Base-by-base conservation (phyloP, 1,140 invertebrate species). In the Magallana gigas region DNA sequence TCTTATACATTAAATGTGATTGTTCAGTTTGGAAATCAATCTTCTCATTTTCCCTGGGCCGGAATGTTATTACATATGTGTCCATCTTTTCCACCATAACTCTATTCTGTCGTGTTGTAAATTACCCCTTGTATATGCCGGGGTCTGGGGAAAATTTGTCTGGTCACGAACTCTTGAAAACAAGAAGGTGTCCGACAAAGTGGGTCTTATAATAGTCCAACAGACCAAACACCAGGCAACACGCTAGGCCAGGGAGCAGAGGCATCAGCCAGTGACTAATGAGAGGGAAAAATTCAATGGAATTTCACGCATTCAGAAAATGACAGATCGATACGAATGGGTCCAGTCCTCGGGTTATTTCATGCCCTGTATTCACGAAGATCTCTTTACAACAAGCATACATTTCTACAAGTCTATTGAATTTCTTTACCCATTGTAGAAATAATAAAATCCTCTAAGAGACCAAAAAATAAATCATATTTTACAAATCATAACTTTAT, bases 131-230 rank as follows among this genome's bases (percentile, higher is more conserved):
- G 68, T 76, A 29, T 29, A 36, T 23, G 8, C 23, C 29, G 12
- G 11, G 8, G 23, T 36, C 23, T 18, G 68, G 11, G 68, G 68
- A 76, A 64, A 76, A 76, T 76, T 76, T 76, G 68, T 36, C 68
- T 76, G 68, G 68, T 76, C 68, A 76, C 68, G 68, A 76, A 76
- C 68, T 76, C 36, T 8, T 76, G 68, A 29, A 76, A 29, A 76
- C 68, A 76, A 76, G 36, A 29, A 29, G 68, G 23, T 76, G 68
- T 76, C 68, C 68, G 68, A 76, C 8, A 29, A 12, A 29, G 29
- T 11, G 68, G 23, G 23, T 8, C 68, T 29, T 12, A 76, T 11
- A 76, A 76, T 76, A 76, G 68, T 29, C 23, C 8, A 1, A 29
- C 23, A 76, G 4, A 36, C 36, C 4, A 29, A 29, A 76, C 23